Evolutionary conservation across 2,113 vertebrate species (phyloP), one percentile per base, ranked within the genome.

Genomic region (Haplotaxodon microlepis): DNA sequence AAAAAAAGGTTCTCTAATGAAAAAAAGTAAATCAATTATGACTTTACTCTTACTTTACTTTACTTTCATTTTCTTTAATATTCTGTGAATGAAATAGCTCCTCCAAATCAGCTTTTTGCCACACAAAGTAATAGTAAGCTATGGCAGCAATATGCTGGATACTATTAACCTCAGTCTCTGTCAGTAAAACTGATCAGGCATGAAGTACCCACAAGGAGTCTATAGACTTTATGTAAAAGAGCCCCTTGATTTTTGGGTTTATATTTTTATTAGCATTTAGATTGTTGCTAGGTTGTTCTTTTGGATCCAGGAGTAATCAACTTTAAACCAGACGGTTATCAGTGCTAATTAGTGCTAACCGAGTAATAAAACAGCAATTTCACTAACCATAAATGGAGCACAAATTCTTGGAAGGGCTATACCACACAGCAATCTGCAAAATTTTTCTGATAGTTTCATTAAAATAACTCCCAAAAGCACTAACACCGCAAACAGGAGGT

Each of bases 31-130:
- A 78, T 50, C 16, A 31, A 5, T 50, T n/a, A 78, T 31, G 3
- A 19, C 24, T 73, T 45, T 27, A 31, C 2, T 31, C 45, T 2
- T 78, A 19, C 2, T 34, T 31, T 57, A 27, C 45, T 47, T 47
- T 66, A 21, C 17, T 63, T 63, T 36, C 0, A 12, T 66, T 1
- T 21, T 38, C 10, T 31, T 31, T 0, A 19, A 31, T 8, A 47
- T 47, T 78, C 71, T 50, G 4, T 5, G 5, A 78, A n/a, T 50
- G 27, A 51, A 78, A 50, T 6, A 50, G 10, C 7, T 12, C 27
- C 73, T 45, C 24, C 4, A 51, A 50, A 51, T 78, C 45, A 31
- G 24, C 45, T 1, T 8, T 78, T 51, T 50, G 16, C 42, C 27
- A 8, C 24, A 5, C 4, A 50, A 78, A 78, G 42, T n/a, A 50